A percentile compares a stretch with the other conserved stretches of the same genome.
Evolutionary conservation across 2,888 invertebrate genomes (phyloP).

Genomic region (Drosophila nr. perissopoda): DNA sequence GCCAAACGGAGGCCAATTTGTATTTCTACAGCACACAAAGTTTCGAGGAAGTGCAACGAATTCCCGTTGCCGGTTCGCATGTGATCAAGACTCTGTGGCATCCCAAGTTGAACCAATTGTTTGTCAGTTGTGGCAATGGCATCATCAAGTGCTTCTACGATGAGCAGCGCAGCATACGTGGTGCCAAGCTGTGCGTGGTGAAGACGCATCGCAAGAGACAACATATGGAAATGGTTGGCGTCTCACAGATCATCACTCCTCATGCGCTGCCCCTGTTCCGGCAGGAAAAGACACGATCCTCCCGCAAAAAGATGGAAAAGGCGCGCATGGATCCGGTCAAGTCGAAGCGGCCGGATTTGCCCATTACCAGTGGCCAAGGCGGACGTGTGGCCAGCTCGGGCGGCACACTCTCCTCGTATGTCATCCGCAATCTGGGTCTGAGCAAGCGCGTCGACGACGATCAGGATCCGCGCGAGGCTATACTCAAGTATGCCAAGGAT

Average conservation of each 20-base stretch:
- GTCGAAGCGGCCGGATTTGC: conserved; percentile 92
- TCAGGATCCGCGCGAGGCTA: conserved; percentile 97
- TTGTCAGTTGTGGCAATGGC: conserved; percentile 96
- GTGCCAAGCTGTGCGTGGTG: conserved; percentile 95
- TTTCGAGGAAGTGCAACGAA: conserved; percentile 90
- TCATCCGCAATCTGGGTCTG: conserved; percentile 96
- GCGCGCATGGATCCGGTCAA: conserved; percentile 94
- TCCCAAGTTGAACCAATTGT: conserved; percentile 98
- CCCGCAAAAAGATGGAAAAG: conserved; percentile 95
- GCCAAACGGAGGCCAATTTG: conserved; percentile 89
- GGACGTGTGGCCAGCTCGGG: conserved; percentile 95
- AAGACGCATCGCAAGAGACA: conserved; percentile 92
- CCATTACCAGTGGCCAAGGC: conserved; percentile 95
- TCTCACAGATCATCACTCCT: conserved; percentile 97
- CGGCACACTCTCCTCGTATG: conserved; percentile 98
- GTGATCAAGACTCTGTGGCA: conserved; percentile 97
- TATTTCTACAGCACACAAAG: conserved; percentile 92
- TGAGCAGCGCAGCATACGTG: conserved; percentile 92
- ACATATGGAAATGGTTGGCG: conserved; percentile 93
- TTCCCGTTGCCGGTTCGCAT: conserved; percentile 92
- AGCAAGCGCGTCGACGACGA: conserved; percentile 96
- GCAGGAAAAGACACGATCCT: conserved; percentile 94
- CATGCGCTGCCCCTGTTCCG: conserved; percentile 98
- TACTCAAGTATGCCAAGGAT: conserved; percentile 96
- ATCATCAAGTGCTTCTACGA: conserved; percentile 96